phyloP scores from a whole-genome alignment of 2,113 vertebrate genomes.

The Scytalopus superciliaris region DNA sequence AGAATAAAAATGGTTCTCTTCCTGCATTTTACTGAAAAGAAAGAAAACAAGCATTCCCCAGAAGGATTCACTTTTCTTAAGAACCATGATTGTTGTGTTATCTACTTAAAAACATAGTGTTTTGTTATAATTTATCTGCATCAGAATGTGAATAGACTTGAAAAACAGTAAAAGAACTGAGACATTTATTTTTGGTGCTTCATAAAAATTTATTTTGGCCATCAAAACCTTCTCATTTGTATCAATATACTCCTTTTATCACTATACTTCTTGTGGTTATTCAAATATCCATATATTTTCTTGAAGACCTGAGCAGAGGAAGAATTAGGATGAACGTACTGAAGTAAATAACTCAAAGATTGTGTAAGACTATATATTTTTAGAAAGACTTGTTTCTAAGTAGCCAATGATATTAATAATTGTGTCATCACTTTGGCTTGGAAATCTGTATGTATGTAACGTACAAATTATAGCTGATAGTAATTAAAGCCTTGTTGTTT shows the following conservation, averaged over 20 bases:
- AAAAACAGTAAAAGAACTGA: background rate
- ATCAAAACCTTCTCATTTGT: background rate
- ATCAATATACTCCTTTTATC: background rate
- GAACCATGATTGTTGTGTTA: background rate
- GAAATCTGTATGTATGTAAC: background rate
- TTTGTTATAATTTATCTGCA: background rate
- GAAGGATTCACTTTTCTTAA: background rate
- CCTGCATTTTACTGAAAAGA: background rate
- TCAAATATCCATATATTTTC: background rate
- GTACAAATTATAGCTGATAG: background rate
- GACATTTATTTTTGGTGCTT: background rate
- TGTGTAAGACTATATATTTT: fast-evolving
- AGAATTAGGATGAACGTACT: background rate
- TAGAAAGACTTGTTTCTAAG: background rate
- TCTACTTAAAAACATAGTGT: background rate
- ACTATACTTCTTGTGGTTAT: background rate
- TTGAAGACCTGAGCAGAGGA: background rate
- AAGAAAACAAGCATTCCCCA: background rate
- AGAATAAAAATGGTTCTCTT: background rate
- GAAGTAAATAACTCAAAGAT: background rate
- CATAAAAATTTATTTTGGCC: background rate
- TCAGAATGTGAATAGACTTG: background rate
- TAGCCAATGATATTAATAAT: background rate
- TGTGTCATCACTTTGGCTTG: background rate
- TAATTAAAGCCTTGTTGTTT: background rate